Percentiles rank a stretch among this genome's conserved stretches.
These are phyloP conservation scores for Paratilapia polleni DNA, from an alignment of 2,113 vertebrate species.

Conservation along the genomic window DNA sequence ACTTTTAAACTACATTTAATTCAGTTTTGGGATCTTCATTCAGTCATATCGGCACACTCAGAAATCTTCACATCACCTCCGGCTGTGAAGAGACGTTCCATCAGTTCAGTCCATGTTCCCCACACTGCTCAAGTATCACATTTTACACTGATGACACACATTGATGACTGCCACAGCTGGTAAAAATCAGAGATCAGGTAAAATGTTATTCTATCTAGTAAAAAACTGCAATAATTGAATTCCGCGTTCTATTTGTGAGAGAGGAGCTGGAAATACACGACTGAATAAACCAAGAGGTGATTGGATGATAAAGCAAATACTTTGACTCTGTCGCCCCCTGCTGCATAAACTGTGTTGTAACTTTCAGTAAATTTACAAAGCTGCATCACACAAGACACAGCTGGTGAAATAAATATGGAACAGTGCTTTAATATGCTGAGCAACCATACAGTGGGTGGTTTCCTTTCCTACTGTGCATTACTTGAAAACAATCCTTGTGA, in stretches of 20 bases:
- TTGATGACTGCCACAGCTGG: no score
- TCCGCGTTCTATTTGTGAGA: neutral
- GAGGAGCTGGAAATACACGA: neutral
- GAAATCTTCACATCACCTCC: no score
- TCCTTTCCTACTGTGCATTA: neutral
- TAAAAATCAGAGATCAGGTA: neutral
- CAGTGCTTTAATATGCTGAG: neutral
- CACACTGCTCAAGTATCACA: no score
- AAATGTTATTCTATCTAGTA: neutral
- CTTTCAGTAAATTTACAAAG: no score
- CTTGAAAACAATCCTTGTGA: neutral
- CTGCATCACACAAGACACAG: no score
- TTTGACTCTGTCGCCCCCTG: neutral
- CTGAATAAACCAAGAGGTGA: neutral
- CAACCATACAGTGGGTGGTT: neutral
- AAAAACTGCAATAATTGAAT: neutral
- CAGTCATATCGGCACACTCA: no score
- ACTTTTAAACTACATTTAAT: no score
- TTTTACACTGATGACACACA: no score
- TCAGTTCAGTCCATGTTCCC: neutral
- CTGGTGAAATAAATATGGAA: no score
- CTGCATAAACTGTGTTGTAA: neutral
- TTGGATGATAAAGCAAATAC: no score
- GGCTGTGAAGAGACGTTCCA: no score
- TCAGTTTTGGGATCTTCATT: no score